Percentiles rank a stretch among this genome's conserved stretches.
phyloP scores from a whole-genome alignment of 2,888 invertebrate genomes.

The Drosophila kanekoi region DNA sequence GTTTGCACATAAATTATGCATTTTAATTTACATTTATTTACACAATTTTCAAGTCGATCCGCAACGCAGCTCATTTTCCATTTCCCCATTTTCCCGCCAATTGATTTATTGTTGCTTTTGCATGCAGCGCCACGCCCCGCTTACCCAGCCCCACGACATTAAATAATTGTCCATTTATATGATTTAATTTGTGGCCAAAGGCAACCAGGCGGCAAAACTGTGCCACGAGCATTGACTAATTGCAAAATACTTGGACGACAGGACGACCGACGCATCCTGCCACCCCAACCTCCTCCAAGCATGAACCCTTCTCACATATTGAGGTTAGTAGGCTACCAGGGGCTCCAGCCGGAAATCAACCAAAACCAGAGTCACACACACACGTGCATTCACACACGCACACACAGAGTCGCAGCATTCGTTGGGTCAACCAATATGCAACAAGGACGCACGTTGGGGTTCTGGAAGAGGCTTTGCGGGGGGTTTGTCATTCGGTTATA shows the following conservation, averaged over 20 bases:
- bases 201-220: slow-evolving; percentile 58
- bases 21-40: slow-evolving; percentile 81
- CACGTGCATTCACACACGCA: slow-evolving; percentile 4
- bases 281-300: not conserved
- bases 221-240: slow-evolving; percentile 75
- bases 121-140: not conserved
- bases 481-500: slow-evolving; percentile 45
- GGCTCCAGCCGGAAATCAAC: slow-evolving; percentile 55
- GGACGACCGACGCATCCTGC: slow-evolving; percentile 9
- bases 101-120: slow-evolving; percentile 14
- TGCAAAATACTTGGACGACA: slow-evolving; percentile 57
- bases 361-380: slow-evolving; percentile 43
- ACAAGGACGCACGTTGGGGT: slow-evolving; percentile 1
- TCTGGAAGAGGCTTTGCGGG: not conserved
- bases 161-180: slow-evolving; percentile 81
- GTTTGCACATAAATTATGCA: slow-evolving; percentile 77
- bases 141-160: slow-evolving; percentile 55
- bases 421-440: slow-evolving; percentile 31
- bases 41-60: slow-evolving; percentile 69
- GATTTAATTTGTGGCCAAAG: slow-evolving; percentile 81
- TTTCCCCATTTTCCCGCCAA: slow-evolving; percentile 27
- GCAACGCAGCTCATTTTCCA: slow-evolving; percentile 63
- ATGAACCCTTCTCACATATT: slow-evolving; percentile 26
- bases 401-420: slow-evolving; percentile 14
- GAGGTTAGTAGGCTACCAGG: slow-evolving; percentile 65